A percentile compares a stretch with the other conserved stretches of the same genome.
Evolutionary conservation across 2,113 vertebrate species (phyloP).

Genomic region (Lepus timidus): DNA sequence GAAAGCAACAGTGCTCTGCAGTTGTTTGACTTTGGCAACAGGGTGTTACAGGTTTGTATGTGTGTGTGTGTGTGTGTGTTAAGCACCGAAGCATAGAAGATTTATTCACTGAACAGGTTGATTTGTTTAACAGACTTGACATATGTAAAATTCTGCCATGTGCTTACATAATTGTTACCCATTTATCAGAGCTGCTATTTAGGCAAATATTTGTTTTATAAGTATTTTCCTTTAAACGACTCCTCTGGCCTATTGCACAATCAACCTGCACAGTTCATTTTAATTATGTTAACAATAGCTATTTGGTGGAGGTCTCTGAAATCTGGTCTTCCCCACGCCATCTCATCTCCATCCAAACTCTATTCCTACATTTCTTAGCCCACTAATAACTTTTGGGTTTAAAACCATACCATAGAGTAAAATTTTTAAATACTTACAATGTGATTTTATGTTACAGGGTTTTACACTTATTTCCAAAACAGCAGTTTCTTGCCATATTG

Average conservation of each 20-base stretch:
- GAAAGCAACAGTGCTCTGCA: constrained; percentile 39
- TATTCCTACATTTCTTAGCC: neutral
- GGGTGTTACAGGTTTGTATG: neutral
- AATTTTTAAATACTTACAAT: neutral
- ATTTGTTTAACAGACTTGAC: constrained; percentile 86
- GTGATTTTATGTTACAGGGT: constrained; percentile 62
- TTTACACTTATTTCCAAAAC: constrained; percentile 68
- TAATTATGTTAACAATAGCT: constrained; percentile 74
- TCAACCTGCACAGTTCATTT: constrained; percentile 61
- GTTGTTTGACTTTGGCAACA: constrained; percentile 69
- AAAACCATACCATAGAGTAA: constrained; percentile 53
- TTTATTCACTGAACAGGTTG: constrained; percentile 87
- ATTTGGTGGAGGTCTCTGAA: constrained; percentile 77
- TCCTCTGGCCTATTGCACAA: constrained; percentile 73
- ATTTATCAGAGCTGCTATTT: constrained; percentile 86
- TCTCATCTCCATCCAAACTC: constrained; percentile 14
- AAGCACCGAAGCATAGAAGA: constrained; percentile 84
- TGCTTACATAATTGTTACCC: constrained; percentile 87
- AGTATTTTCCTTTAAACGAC: constrained; percentile 78
- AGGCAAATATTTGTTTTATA: constrained; percentile 88
- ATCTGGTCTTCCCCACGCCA: constrained; percentile 69
- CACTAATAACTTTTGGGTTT: constrained; percentile 33
- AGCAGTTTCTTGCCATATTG: constrained; percentile 71
- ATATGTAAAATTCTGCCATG: constrained; percentile 84
- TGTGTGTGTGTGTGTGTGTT: neutral